Evolutionary conservation across 1,140 invertebrate genomes (phyloP).

Genomic region (Bombus ignitus): DNA sequence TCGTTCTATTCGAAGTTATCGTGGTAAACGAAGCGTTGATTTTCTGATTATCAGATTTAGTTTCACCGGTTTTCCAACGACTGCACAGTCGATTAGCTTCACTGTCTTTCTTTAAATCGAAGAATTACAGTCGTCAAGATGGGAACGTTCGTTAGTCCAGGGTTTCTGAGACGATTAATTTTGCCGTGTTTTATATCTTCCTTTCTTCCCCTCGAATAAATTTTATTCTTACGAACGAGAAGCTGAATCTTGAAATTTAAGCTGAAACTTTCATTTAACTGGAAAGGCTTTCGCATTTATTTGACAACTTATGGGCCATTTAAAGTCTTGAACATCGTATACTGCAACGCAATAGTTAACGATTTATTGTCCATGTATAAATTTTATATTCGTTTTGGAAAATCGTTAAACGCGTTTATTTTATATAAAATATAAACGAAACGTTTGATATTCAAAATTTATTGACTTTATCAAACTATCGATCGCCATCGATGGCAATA

Average conservation of each 20-base stretch:
- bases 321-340: background rate
- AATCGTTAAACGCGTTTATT: background rate
- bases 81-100: background rate
- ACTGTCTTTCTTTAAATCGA: background rate
- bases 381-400: background rate
- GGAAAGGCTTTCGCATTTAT: background rate
- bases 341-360: background rate
- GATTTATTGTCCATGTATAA: background rate
- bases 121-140: background rate
- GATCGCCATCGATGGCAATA: background rate
- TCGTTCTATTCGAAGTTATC: background rate
- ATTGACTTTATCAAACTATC: background rate
- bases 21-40: conserved; percentile 6
- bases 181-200: background rate
- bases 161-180: background rate
- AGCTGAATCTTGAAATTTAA: too few relatives aligned
- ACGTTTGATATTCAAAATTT: background rate
- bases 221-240: background rate
- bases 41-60: conserved; percentile 8
- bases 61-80: background rate
- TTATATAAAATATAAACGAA: too few relatives aligned
- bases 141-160: background rate
- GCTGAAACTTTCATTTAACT: too few relatives aligned
- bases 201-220: too few relatives aligned
- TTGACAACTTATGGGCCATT: background rate